Base-by-base conservation (phyloP, 2,797 vertebrate species). In the Onychomys torridus region DNA sequence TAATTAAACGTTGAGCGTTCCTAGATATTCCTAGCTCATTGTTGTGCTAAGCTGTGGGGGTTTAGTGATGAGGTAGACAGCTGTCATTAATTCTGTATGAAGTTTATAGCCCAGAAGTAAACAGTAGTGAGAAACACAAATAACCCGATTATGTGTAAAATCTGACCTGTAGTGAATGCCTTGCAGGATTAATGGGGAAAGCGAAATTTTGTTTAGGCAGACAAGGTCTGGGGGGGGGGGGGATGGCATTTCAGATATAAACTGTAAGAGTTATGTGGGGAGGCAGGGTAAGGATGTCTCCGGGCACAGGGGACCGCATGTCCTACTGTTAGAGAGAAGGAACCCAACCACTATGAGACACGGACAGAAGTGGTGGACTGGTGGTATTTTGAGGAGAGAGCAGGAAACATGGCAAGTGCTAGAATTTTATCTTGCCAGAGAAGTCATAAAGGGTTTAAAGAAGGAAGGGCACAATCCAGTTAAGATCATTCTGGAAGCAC, bases 1-100 rank as follows among this genome's bases (percentile, higher is more conserved):
- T 29, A 78, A 67, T 67, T 83, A 83, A 82, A 93, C 88, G 17
- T 52, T 85, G 52, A 94, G 37, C 52, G 83, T 49, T 71, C 87
- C 27, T 71, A 2, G 79, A 32, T 59, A 55, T 46, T 75, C 9
- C 57, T 71, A 52, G 27, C 65, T 73, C 55, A 19, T 52, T 83
- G 6, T 52, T 83, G 6, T 59, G 27, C 52, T 88, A 32, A 88
- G 34, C n/a, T 75, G 5, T 59, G 86, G 52, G 37, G 69, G 69
- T 19, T 88, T 8, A 29, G 52, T n/a, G 6, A 32, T 32, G 37
- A 88, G 52, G 52, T 40, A 57, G 49, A 43, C 7, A 12, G 29
- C 71, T 61, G 55, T 17, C 37, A 46, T 59, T 29, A 5, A 17
- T n/a, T 61, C 55, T 32, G 34, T 63, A 4, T 79, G 65, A 57